Conservation (phyloP, 2,888 invertebrate genomes). For the Sphaeridia pumilis region DNA sequence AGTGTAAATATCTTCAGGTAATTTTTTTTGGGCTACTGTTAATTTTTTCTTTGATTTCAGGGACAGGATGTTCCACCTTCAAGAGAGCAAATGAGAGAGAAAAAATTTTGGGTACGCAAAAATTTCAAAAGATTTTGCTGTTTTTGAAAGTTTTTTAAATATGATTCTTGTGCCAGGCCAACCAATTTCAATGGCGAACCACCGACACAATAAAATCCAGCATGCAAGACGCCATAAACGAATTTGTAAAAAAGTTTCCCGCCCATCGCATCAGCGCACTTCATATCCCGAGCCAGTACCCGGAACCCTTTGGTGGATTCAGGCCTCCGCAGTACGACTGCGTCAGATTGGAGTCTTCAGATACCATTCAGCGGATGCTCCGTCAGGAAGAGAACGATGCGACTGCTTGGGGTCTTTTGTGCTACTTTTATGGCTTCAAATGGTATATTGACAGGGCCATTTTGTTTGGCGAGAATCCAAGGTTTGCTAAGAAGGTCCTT, state of each 20-base stretch:
- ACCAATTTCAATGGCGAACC: neutral
- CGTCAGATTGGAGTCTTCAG: neutral
- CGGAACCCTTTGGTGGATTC: neutral
- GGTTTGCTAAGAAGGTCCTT: neutral
- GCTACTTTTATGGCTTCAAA: neutral
- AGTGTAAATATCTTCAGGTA: too few relatives aligned
- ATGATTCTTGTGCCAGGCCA: neutral
- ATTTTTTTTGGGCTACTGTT: too few relatives aligned
- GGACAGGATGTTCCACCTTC: neutral
- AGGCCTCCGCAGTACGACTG: too few relatives aligned
- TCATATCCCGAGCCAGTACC: neutral
- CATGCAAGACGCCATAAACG: neutral
- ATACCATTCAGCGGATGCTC: neutral
- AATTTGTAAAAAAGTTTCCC: neutral
- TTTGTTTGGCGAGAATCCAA: neutral
- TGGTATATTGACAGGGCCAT: neutral
- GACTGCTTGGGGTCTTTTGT: neutral
- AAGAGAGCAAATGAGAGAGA: neutral
- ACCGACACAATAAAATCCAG: neutral
- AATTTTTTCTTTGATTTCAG: neutral
- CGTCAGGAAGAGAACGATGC: neutral
- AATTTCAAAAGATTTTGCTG: neutral
- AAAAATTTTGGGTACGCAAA: neutral
- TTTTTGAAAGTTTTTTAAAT: neutral
- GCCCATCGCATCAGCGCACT: neutral